Base-by-base conservation (phyloP, 2,113 vertebrate genomes). In the Paracanthobrama guichenoti region DNA sequence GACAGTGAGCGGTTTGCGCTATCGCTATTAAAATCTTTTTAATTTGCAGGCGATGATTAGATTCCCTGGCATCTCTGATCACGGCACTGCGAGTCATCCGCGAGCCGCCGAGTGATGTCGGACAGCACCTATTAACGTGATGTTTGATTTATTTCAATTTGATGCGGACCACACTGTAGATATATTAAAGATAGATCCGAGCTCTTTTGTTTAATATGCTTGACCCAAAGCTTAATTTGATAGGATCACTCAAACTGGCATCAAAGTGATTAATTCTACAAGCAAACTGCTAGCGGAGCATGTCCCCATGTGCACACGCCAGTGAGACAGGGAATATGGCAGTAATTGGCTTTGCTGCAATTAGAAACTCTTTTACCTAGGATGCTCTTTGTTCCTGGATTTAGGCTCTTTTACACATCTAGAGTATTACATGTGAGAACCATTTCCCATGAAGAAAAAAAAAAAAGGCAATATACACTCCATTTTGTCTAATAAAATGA, bases 241-340 rank as follows among this genome's bases (percentile, higher is more conserved):
- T 94, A 90, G 94, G 95, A 96, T 96, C 94, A 94, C 93, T 95
- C 93, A 94, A 94, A 96, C 94, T 95, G 94, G 94, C 94, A 96
- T 95, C 95, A 96, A 95, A 96, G 95, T 95, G 95, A 96, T 96
- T 95, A 95, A 95, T 95, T 96, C 95, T 95, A 95, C 94, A 96
- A 94, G 95, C 94, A 95, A 85, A 94, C 93, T 94, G 96, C 96
- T 95, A 96, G 93, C 93, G 91, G 92, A 94, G 93, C 93, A 94
- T 94, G 92, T 96, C 94, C 94, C 93, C 94, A 95, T 94, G 82
- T 94, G 95, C 94, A 94, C 93, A 92, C 92, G 93, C 53, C 93
- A 94, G 95, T 93, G 94, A 94, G 93, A 59, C 93, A 95, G 95
- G 94, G 94, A 94, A 77, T 60, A 80, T 73, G 91, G 93, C 90